phyloP scores from a whole-genome alignment of 2,113 vertebrate species.

The Donacobius atricapilla region DNA sequence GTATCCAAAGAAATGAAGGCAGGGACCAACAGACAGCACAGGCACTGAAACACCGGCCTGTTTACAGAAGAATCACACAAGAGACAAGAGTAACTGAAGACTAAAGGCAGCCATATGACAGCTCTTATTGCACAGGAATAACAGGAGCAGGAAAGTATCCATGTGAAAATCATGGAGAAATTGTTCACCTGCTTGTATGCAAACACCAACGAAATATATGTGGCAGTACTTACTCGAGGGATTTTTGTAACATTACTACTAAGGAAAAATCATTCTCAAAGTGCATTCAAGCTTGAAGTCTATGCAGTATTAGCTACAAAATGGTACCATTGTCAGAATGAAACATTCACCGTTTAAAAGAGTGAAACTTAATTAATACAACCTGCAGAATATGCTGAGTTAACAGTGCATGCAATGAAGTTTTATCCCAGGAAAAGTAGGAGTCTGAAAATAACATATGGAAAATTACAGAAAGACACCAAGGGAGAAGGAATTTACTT shows the following conservation, averaged over 20 bases:
- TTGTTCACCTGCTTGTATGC: background rate
- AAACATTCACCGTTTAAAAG: background rate
- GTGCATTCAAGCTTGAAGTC: background rate
- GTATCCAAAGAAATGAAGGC: conserved; percentile 26
- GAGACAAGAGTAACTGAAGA: background rate
- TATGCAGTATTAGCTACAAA: background rate
- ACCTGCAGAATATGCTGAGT: conserved; percentile 12
- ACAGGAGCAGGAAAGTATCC: background rate
- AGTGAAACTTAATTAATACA: background rate
- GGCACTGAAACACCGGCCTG: background rate
- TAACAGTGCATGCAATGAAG: conserved; percentile 9
- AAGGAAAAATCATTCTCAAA: background rate
- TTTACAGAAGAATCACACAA: background rate
- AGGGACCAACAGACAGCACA: background rate
- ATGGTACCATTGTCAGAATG: background rate
- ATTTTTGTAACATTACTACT: background rate
- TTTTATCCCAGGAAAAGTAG: background rate
- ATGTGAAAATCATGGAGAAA: background rate
- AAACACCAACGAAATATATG: background rate
- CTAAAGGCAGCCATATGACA: background rate
- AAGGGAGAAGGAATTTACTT: background rate
- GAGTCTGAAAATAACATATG: background rate
- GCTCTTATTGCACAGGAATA: background rate
- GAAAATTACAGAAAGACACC: background rate
- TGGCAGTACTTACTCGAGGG: background rate